Conservation (phyloP, 2,797 vertebrate genomes). For the Valencia hispanica region DNA sequence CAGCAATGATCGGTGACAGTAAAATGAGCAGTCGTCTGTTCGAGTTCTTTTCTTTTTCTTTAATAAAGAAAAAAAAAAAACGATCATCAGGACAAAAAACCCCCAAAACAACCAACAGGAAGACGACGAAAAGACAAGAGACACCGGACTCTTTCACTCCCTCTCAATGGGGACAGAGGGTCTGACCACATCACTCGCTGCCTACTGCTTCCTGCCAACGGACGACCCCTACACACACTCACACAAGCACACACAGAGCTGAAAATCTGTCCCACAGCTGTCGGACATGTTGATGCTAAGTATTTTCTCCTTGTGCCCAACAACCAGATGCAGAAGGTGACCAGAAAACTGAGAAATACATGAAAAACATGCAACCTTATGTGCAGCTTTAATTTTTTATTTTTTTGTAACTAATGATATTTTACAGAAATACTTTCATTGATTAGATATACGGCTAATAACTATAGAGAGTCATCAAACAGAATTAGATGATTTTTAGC, state of each 20-base stretch:
- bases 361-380: background rate
- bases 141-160: constrained; percentile 67
- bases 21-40: constrained; percentile 17
- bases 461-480: background rate
- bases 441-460: background rate
- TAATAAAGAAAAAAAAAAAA: constrained; percentile 59
- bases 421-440: background rate
- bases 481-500: background rate
- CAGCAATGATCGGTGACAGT: constrained; percentile 20
- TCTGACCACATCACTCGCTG: constrained; percentile 94
- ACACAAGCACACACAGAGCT: constrained; percentile 45
- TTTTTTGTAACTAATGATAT: background rate
- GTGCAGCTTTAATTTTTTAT: background rate
- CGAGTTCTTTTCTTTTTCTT: constrained; percentile 18
- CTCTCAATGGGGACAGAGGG: constrained; percentile 86
- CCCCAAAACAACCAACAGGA: constrained; percentile 66
- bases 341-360: background rate
- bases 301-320: constrained; percentile 51
- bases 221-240: constrained; percentile 71
- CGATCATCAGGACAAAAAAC: constrained; percentile 56
- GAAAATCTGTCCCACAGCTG: constrained; percentile 83
- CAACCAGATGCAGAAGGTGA: constrained; percentile 32
- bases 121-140: constrained; percentile 44
- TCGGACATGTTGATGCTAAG: constrained; percentile 68
- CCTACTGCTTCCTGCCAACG: constrained; percentile 85